Evolutionary conservation across 2,797 vertebrate species (phyloP), one percentile per base, ranked within the genome.

Genomic region (Antennarius maculatus): DNA sequence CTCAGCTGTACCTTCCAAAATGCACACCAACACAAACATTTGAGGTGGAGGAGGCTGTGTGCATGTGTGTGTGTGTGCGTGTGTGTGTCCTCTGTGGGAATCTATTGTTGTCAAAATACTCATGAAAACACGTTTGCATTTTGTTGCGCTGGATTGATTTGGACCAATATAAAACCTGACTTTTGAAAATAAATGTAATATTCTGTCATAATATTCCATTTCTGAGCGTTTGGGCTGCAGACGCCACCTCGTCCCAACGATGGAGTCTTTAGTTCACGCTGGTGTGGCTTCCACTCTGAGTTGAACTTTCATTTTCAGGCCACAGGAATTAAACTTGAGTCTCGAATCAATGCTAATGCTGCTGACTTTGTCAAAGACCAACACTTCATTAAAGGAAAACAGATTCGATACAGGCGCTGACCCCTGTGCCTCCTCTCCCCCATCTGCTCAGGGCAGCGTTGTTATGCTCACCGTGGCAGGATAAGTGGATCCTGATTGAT

Each of bases 401-500:
- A 69, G 62, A 74, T 64, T 53, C 60, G 56, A 39, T 68, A 66
- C 54, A 45, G n/a, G 41, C 72, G 54, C 42, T 84, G 82, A 85
- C 76, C 71, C 54, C 54, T 18, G n/a, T 59, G 69, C 54, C 27
- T 47, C 23, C 63, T 34, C 17, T 10, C 48, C 14, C 61, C 37
- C 39, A 23, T 41, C 50, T 64, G 54, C 68, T 58, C 67, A 78
- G 74, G 66, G 83, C 61, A 52, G 52, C 48, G 55, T 77, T 66
- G 65, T 87, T 84, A 76, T 69, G 62, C 71, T 69, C 61, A 46
- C 58, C 28, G 17, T 66, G 28, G 63, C 70, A 77, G 77, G 70
- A 72, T 88, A 91, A 89, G 77, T 90, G 79, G 76, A 85, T 62
- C 80, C 74, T 86, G 88, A 93, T 88, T 91, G 86, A 92, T 89